A percentile compares a stretch with the other conserved stretches of the same genome.
Conservation (phyloP, 2,888 invertebrate species). For the Trachelus iudaicus region DNA sequence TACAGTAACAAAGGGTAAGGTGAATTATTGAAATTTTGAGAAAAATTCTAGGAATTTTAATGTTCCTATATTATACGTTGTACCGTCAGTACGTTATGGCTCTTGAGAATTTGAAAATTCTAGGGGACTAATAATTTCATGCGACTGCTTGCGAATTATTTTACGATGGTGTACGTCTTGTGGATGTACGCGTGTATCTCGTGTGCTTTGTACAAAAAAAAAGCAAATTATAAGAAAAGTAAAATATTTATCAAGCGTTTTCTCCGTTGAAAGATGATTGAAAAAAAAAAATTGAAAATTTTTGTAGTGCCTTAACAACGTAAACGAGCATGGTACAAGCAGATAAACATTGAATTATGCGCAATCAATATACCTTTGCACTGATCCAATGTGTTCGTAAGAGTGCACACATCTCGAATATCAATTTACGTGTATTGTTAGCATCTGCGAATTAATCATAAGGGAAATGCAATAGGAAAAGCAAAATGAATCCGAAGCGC, state of each 20-base stretch:
- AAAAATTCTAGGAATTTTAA: not conserved
- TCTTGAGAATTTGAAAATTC: not conserved
- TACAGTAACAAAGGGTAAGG: not conserved
- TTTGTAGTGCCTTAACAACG: not conserved
- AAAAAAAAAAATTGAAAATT: not conserved
- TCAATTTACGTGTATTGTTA: not conserved
- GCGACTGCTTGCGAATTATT: not conserved
- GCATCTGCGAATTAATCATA: not conserved
- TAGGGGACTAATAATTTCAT: not conserved
- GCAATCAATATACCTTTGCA: not conserved
- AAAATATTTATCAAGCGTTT: not conserved
- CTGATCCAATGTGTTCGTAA: not conserved
- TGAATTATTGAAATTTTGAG: too few species aligned
- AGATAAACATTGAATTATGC: not conserved
- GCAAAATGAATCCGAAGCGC: not conserved
- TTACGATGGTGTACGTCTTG: not conserved
- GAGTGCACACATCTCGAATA: not conserved
- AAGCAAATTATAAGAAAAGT: not conserved
- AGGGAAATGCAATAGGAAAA: not conserved
- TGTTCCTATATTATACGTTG: not conserved
- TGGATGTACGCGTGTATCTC: not conserved
- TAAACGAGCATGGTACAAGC: not conserved
- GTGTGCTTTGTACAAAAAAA: not conserved
- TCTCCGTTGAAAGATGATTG: not conserved
- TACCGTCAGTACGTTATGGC: not conserved